Evolutionary conservation across 1,140 invertebrate species (phyloP).

Genomic region (Drosophila santomea): DNA sequence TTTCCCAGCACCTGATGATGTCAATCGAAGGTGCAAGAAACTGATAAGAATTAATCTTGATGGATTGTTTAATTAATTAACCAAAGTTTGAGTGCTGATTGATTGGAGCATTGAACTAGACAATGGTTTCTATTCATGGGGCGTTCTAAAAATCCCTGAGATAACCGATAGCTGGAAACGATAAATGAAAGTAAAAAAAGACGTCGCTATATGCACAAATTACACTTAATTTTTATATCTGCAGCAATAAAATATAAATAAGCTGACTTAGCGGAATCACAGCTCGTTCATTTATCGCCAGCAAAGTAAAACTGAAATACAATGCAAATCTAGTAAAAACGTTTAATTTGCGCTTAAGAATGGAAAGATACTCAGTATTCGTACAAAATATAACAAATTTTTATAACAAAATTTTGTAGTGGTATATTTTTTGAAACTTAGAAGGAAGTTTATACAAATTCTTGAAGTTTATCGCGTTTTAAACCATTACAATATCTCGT

Average conservation of each 20-base stretch:
- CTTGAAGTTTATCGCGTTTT: too few species aligned
- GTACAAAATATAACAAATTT: too few species aligned
- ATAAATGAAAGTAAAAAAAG: conserved; percentile 15
- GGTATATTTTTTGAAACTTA: too few species aligned
- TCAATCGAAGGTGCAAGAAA: background rate
- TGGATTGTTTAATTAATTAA: conserved; percentile 38
- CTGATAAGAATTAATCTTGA: conserved; percentile 25
- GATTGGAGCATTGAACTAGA: conserved; percentile 29
- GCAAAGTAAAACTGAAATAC: conserved; percentile 11
- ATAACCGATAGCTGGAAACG: conserved; percentile 2
- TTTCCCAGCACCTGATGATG: conserved; percentile 10
- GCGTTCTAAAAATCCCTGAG: background rate
- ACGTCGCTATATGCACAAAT: background rate
- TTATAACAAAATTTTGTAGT: too few species aligned
- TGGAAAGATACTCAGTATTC: background rate
- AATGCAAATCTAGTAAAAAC: conserved; percentile 2
- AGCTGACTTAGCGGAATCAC: conserved; percentile 30
- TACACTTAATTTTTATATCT: conserved; percentile 22
- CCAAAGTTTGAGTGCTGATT: conserved; percentile 22
- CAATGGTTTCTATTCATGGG: conserved; percentile 30
- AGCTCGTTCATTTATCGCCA: conserved; percentile 25
- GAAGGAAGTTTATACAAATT: too few species aligned
- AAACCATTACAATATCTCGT: too few species aligned
- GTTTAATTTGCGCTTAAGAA: background rate
- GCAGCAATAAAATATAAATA: conserved; percentile 20